Evolutionary conservation across 2,888 invertebrate species (phyloP), one percentile per base, ranked within the genome.

Genomic region (Volucella inanis): DNA sequence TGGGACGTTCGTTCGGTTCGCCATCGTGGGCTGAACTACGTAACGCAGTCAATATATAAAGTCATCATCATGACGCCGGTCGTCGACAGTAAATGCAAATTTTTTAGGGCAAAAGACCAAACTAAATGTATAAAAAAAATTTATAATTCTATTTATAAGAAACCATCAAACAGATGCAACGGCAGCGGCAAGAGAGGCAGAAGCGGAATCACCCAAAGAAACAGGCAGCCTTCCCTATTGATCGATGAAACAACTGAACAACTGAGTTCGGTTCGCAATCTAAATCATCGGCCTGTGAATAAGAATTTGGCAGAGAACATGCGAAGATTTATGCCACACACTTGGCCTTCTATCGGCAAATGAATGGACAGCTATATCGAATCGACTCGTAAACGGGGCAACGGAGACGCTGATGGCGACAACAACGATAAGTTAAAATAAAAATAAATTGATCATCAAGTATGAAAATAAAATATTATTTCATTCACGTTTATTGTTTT

Each of bases 391-490:
- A 71, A 68, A 39, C 55, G 22, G 41, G 31, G 43, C 31, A 31
- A 31, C 31, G 31, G 54, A 47, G 59, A 39, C 59, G 61, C 14
- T 59, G 49, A 50, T 47, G 55, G 3, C 52, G 8, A 47, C 45
- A 31, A 65, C 47, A 55, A 50, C 12, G 43, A 47, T 15, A 38
- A 71, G 43, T 78, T 61, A 49, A 47, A 61, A 71, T 84, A 85
- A 77, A 85, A 85, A 85, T 85, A 85, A 76, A 77, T 72, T 71
- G 81, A 72, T 85, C 76, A 85, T 79, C 75, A 65, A 54, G 49
- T 64, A 65, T 57, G 64, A 70, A 55, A 64, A 57, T 52, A 65
- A 78, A 64, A 70, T 49, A 74, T 43, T 62, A 39, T 57, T 83
- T 68, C 43, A 18, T 72, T 67, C 18, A 3, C 18, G 18, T 22